These are phyloP conservation scores for Huso huso DNA, from an alignment of 2,797 vertebrate species.

Conservation along the genomic window DNA sequence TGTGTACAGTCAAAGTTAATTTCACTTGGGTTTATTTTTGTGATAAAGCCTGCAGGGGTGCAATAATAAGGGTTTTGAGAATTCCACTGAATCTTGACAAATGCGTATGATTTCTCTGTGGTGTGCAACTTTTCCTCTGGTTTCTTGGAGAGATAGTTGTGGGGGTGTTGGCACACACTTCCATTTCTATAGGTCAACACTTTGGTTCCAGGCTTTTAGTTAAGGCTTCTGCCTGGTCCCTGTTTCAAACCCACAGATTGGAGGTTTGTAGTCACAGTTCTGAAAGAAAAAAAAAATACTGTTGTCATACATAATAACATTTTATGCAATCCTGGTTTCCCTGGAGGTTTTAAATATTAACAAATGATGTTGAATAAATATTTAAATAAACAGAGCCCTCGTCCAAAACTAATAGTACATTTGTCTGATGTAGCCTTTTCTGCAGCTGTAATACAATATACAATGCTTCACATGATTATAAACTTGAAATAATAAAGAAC, in stretches of 20 bases:
- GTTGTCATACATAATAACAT: background rate
- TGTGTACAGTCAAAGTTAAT: too few species aligned
- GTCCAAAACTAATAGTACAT: slow-evolving; percentile 51
- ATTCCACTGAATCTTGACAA: slow-evolving; percentile 6
- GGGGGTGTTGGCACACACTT: slow-evolving; percentile 8
- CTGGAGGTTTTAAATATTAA: slow-evolving; percentile 28
- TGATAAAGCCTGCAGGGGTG: background rate
- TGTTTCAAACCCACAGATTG: background rate
- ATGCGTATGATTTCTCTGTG: slow-evolving; percentile 7
- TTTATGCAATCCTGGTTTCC: slow-evolving; percentile 6
- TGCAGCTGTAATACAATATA: slow-evolving; percentile 48
- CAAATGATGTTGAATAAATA: slow-evolving; percentile 45
- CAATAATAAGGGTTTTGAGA: slow-evolving; percentile 2
- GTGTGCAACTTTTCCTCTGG: slow-evolving; percentile 12
- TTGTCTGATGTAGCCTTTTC: slow-evolving; percentile 27
- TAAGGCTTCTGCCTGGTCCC: background rate
- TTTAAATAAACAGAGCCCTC: slow-evolving; percentile 52
- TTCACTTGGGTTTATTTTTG: too few species aligned
- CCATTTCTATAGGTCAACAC: slow-evolving; percentile 10
- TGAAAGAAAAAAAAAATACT: background rate
- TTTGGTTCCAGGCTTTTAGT: slow-evolving; percentile 8
- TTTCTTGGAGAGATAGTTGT: slow-evolving; percentile 12
- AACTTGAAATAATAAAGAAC: slow-evolving; percentile 48
- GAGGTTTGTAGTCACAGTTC: background rate
- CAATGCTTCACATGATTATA: slow-evolving; percentile 54